These are phyloP conservation scores for Pseudachorutes palmiensis DNA, from an alignment of 1,140 invertebrate species.

Conservation along the genomic window DNA sequence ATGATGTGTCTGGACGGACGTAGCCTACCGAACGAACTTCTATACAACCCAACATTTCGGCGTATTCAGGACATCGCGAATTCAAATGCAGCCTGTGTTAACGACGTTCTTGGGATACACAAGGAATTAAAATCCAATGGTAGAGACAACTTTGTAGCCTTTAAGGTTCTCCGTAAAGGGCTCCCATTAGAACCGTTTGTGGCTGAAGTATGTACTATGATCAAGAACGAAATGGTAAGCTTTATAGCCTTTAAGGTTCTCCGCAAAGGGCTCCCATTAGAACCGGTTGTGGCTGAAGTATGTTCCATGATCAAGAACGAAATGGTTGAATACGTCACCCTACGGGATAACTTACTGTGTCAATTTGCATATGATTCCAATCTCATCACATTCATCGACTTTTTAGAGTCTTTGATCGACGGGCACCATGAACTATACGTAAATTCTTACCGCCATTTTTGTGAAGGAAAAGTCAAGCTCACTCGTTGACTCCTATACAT, in stretches of 20 bases:
- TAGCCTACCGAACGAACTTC: background rate
- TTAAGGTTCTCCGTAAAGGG: background rate
- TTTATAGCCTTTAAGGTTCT: background rate
- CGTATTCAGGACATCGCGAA: background rate
- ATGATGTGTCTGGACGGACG: background rate
- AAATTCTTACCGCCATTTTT: background rate
- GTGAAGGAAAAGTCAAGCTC: too few relatives aligned
- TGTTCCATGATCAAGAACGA: background rate
- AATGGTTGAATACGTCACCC: background rate
- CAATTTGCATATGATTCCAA: background rate
- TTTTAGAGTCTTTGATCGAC: slow-evolving; percentile 9
- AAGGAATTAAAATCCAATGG: background rate
- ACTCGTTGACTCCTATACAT: too few relatives aligned
- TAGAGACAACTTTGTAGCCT: slow-evolving; percentile 9
- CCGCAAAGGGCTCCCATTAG: background rate
- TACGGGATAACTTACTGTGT: background rate
- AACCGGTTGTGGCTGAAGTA: background rate
- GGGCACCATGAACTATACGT: background rate
- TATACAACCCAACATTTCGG: background rate
- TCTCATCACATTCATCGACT: background rate
- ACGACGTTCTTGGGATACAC: slow-evolving; percentile 2
- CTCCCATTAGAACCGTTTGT: background rate
- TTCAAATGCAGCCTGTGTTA: slow-evolving; percentile 4
- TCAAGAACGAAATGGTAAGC: background rate
- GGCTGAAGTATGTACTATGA: background rate